Base-by-base conservation (phyloP, 2,113 vertebrate species). In the Phaethon lepturus region DNA sequence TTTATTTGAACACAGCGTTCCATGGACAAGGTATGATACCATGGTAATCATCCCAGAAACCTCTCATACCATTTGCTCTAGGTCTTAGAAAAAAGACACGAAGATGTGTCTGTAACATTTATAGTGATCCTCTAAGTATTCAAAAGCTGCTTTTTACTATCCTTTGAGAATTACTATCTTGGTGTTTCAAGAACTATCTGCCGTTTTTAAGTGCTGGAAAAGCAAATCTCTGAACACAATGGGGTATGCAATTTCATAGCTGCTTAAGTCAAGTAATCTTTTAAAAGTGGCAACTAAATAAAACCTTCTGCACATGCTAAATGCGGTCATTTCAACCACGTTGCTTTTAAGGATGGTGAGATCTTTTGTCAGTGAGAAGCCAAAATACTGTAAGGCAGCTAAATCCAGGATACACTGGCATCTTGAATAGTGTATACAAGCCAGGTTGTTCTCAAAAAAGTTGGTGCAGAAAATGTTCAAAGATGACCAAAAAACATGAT, bases 21-120 rank as follows among this genome's bases (percentile, higher is more conserved):
- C 19, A 40, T 0, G 6, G 40, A 78, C 7, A 3, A 6, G 17
- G 25, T 38, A 90, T 23, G 86, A 26, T 24, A 63, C 5, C 24
- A 69, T 1, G 8, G 53, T 53, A 79, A 68, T 31, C 26, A 85
- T 44, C 13, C 42, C 16, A 59, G 42, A 87, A 93, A 84, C 6
- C 7, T 84, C 63, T 73, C 29, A 52, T 13, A 59, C n/a, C 14
- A 31, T 85, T 56, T 76, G 8, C 35, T 58, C 29, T 38, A 29
- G 7, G 14, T 81, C 17, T 90, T 53, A 40, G 18, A 6, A 74
- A 66, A 68, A 64, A 79, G 17, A 19, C 0, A 0, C 7, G 28
- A 84, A 69, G 23, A 71, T 52, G 33, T 56, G 9, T 25, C 33
- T 63, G 16, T 78, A 55, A 84, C 35, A 75, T 35, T 60, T 26